Base-by-base conservation (phyloP, 2,888 invertebrate species). In the Lochmaea crataegi region DNA sequence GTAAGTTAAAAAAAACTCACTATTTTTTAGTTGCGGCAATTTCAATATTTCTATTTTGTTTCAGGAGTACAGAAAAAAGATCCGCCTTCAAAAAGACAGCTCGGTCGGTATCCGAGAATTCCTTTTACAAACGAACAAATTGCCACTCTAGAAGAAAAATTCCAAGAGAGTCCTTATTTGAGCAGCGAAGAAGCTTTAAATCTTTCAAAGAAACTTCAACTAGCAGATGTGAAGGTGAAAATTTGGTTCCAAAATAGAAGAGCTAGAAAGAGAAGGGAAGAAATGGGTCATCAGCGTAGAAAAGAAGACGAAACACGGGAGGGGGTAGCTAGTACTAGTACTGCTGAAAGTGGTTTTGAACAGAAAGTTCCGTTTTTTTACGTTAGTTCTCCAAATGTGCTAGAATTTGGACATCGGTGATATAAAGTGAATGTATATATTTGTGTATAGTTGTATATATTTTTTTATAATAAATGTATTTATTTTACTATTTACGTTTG, bases 211-310 rank as follows among this genome's bases (percentile, higher is more conserved):
- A 87, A 88, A 10, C 86, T 94, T 60, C 89, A 92, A 74, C 86
- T 94, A 63, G 90, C 92, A 12, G 92, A 94, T 81, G 92, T 91
- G 73, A 88, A 93, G 84, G 94, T 94, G 82, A 87, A 93, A 88
- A 94, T 94, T 79, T 94, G 94, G 94, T 94, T 94, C 84, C 94
- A 94, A 90, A 94, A 94, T 85, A 90, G 94, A 61, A 89, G 94
- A 65, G 94, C 94, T 0, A 88, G 94, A 45, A 93, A 94, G 81
- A 87, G 94, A 77, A 88, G 94, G 78, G 94, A 94, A 85, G 80
- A 80, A 77, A 73, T 67, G 60, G 70, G 48, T 0, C 41, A 72
- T 0, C 41, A 72, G 26, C 60, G n/a, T 6, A 63, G 53, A 18
- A 75, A 75, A 70, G 64, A 66, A 22, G 69, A 65, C 12, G 56